Evolutionary conservation across 2,888 invertebrate species (phyloP).

Genomic region (Augiades crinisus): DNA sequence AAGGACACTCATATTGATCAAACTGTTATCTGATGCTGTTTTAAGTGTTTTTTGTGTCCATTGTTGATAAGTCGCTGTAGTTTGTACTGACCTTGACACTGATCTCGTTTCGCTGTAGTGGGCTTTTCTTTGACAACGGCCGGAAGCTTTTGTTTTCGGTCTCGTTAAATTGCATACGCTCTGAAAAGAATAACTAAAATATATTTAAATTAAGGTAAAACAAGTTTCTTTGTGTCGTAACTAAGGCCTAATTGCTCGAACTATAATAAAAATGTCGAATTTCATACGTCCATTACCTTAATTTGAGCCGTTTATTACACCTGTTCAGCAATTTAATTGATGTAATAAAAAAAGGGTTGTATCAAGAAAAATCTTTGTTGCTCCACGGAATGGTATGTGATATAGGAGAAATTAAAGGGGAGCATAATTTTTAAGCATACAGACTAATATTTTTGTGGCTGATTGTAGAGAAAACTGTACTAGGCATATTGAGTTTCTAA

Average conservation of each 20-base stretch:
- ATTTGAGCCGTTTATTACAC: background rate
- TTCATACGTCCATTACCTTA: background rate
- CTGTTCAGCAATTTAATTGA: background rate
- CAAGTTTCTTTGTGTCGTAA: background rate
- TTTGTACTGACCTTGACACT: conserved; percentile 32
- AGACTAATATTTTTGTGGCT: too few relatives aligned
- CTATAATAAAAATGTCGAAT: background rate
- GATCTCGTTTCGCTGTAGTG: conserved; percentile 17
- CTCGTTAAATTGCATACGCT: conserved; percentile 15
- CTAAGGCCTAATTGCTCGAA: background rate
- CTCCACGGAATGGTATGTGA: too few relatives aligned
- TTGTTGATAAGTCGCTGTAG: conserved; percentile 6
- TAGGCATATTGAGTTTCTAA: too few relatives aligned
- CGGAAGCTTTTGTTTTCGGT: conserved; percentile 18
- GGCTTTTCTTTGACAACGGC: conserved; percentile 14
- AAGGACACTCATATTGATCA: conserved; percentile 76
- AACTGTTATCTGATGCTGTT: conserved; percentile 33
- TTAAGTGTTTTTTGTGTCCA: conserved; percentile 9
- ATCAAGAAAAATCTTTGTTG: too few relatives aligned
- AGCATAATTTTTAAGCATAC: too few relatives aligned
- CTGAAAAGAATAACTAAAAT: background rate
- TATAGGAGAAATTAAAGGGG: too few relatives aligned
- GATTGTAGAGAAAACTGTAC: too few relatives aligned
- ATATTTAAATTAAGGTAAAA: background rate
- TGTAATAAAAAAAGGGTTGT: background rate